Evolutionary conservation across 2,797 vertebrate genomes (phyloP), one percentile per base, ranked within the genome.

Genomic region (Cossypha caffra): DNA sequence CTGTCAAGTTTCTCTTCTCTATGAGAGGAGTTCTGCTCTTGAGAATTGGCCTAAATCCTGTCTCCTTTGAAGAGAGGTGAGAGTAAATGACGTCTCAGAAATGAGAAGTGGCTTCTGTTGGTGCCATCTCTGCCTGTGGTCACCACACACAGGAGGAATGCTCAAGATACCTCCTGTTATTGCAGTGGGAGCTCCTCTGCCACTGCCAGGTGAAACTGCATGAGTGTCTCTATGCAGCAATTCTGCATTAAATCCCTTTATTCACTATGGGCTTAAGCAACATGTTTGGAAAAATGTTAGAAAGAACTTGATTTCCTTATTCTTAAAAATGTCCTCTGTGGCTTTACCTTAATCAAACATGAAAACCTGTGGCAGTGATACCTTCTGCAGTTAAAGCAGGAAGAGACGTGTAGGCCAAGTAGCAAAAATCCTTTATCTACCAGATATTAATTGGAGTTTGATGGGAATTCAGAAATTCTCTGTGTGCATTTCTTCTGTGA

Each of bases 401-500:
- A 77, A 20, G 50, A 93, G 33, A 9, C 1, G 2, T 63, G 20
- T 55, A 3, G 1, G 43, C 59, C 52, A 72, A 37, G 20, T 61
- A 51, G 21, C 42, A 76, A 15, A 64, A 50, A 43, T 62, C 51
- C 31, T 61, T 79, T 45, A 23, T 43, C 55, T 69, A 10, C 40
- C 6, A 3, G 17, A 18, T 62, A 54, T 50, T 58, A 54, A 47
- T 26, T 35, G 51, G 31, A 62, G 16, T 58, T 50, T 33, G 64
- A 11, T 10, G 23, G 48, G 25, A 63, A 26, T n/a, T 58, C 5
- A 8, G 18, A 73, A 64, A 62, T 76, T 45, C 33, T 61, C 0
- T 0, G 1, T 2, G 0, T 28, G n/a, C 2, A 0, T 79, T 84
- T 87, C 31, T 92, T 75, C 28, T 38, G 47, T 33, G 52, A 54